A percentile compares a stretch with the other conserved stretches of the same genome.
phyloP scores from a whole-genome alignment of 2,797 vertebrate species.

The Fistularia tabacaria region DNA sequence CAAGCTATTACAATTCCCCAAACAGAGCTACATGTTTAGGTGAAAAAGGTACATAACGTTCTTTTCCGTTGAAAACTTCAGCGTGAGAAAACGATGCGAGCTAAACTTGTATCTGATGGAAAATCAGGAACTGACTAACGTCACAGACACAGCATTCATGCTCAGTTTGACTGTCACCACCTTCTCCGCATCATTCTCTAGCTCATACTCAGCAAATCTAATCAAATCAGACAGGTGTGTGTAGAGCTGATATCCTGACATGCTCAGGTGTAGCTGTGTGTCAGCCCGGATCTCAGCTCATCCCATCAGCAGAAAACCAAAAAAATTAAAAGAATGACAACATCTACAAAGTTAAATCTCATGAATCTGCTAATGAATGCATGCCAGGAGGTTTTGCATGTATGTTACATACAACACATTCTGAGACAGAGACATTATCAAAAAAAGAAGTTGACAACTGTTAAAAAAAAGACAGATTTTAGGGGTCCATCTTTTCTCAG shows the following conservation, averaged over 20 bases:
- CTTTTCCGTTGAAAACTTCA: not conserved
- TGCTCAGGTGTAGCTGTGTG: no score
- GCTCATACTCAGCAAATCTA: no score
- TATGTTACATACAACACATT: conserved; percentile 30
- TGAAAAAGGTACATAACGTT: conserved; percentile 31
- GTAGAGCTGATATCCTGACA: no score
- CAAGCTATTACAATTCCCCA: conserved; percentile 24
- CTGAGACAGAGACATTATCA: not conserved
- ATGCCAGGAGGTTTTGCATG: conserved; percentile 19
- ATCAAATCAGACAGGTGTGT: not conserved
- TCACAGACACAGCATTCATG: no score
- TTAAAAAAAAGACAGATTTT: conserved; percentile 19
- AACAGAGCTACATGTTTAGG: conserved; percentile 1
- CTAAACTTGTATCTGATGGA: no score
- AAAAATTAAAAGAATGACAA: not conserved
- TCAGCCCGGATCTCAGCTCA: no score
- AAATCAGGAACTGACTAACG: no score
- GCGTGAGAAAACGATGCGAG: not conserved
- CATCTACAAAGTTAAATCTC: not conserved
- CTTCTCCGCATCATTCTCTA: no score
- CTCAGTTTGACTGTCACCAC: no score
- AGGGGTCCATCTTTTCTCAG: conserved; percentile 14
- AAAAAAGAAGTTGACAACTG: conserved; percentile 16
- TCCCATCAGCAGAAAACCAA: not conserved
- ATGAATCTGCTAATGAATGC: conserved; percentile 5